A percentile compares a stretch with the other conserved stretches of the same genome.
Conservation (phyloP, 2,888 invertebrate species). For the Auanema sp. region DNA sequence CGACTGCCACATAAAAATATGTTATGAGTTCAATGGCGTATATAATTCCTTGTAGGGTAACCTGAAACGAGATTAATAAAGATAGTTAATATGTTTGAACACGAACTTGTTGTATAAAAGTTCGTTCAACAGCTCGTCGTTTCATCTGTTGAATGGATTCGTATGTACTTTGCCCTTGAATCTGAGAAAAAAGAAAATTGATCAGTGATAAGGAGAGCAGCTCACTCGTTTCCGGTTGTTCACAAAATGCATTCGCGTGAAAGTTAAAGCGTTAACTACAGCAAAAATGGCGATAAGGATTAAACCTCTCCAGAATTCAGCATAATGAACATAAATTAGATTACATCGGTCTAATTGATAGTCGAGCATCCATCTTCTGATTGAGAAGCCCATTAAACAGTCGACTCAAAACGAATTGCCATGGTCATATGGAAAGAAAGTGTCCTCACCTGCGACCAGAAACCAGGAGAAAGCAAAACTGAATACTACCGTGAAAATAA, state of each 20-base stretch:
- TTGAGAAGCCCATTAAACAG: constrained; percentile 43
- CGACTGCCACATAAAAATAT: constrained; percentile 36
- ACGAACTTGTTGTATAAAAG: constrained; percentile 38
- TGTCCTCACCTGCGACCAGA: constrained; percentile 22
- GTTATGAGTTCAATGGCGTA: constrained; percentile 42
- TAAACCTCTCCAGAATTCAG: constrained; percentile 41
- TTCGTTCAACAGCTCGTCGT: constrained; percentile 34
- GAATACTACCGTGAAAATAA: constrained; percentile 24
- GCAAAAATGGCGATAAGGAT: constrained; percentile 40
- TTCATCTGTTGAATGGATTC: constrained; percentile 37
- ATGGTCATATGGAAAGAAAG: background rate
- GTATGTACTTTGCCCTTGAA: constrained; percentile 18
- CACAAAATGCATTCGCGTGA: constrained; percentile 40
- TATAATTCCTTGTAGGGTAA: constrained; percentile 38
- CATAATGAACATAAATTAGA: constrained; percentile 35
- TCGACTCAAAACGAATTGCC: constrained; percentile 24
- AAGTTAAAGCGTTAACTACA: constrained; percentile 35
- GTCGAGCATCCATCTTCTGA: constrained; percentile 43
- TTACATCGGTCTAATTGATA: constrained; percentile 32
- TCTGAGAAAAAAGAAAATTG: no score
- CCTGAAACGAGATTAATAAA: constrained; percentile 18
- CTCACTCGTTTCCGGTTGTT: constrained; percentile 30
- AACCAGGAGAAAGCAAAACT: constrained; percentile 35
- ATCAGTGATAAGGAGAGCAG: background rate
- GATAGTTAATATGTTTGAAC: background rate